phyloP scores from a whole-genome alignment of 2,888 invertebrate species.

The Caenorhabditis uteleia region DNA sequence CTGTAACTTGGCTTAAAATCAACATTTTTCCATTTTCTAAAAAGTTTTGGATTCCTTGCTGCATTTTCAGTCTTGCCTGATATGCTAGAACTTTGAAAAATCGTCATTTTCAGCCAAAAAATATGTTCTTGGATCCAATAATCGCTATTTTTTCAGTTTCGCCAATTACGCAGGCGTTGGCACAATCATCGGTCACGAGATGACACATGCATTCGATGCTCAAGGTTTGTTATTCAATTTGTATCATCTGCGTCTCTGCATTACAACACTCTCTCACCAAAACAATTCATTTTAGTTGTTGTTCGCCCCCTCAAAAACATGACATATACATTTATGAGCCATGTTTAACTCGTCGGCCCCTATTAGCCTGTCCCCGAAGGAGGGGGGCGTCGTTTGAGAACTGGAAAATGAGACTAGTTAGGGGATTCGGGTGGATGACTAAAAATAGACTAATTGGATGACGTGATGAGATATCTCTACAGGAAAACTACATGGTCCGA shows the following conservation, averaged over 20 bases:
- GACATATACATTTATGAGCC: too few species aligned
- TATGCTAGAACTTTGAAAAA: background rate
- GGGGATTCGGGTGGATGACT: too few species aligned
- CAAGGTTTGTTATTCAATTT: conserved; percentile 25
- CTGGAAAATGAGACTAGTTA: too few species aligned
- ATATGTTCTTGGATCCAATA: background rate
- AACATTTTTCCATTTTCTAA: too few species aligned
- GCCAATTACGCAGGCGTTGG: conserved; percentile 46
- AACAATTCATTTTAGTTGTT: background rate
- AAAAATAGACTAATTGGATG: background rate
- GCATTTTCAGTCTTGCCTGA: background rate
- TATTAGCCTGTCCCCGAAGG: too few species aligned
- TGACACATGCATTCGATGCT: conserved; percentile 46
- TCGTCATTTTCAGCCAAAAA: background rate
- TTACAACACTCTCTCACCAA: background rate
- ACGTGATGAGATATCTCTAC: background rate
- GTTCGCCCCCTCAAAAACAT: background rate
- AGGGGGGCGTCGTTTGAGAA: too few species aligned
- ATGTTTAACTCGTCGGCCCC: too few species aligned
- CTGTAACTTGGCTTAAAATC: too few species aligned
- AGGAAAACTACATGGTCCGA: conserved; percentile 49
- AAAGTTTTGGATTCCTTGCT: background rate
- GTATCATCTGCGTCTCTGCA: too few species aligned
- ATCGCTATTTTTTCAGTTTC: conserved; percentile 40
- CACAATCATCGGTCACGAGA: conserved; percentile 42